Base-by-base conservation (phyloP, 1,140 invertebrate species). In the Acromyrmex echinatior region DNA sequence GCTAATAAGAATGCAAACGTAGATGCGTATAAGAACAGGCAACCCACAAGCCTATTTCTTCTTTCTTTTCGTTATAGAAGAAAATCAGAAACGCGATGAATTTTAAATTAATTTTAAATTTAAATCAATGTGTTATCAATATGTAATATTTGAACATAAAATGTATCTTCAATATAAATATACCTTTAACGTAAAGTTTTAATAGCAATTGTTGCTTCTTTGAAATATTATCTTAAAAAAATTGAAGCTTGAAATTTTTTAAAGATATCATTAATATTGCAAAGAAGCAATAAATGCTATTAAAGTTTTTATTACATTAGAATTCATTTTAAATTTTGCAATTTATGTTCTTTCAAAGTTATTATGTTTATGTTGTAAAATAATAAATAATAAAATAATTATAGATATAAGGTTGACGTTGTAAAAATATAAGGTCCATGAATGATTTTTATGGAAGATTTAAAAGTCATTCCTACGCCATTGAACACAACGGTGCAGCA, bases 401-500 rank as follows among this genome's bases (percentile, higher is more conserved):
- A 14, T 56, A 45, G 12, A 45, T 51, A 16, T 16, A 45, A 45
- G 39, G 1, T 39, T 39, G 1, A 39, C 35, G 6, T 39, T 39
- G 9, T 39, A 51, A 39, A 74, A 62, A 62, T 49, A n/a, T 3
- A 4, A 2, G 7, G 9, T 25, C 28, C 0, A 7, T 4, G 16
- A n/a, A 12, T 45, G 18, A 10, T 60, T 12, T 28, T 56, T 53
- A n/a, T 7, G 7, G 12, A 56, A 76, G n/a, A 62, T 31, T 60
- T n/a, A n/a, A 35, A 76, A 76, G 35, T 84, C 31, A 53, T 62
- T 31, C 45, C 80, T 84, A 84, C 70, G 80, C 80, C 70, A 84
- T 21, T 84, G 70, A 2, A 35, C 7, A n/a, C 53, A 63, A 39
- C 70, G 49, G 39, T 84, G 70, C 80, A 74, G 70, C 56, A 63